These are phyloP conservation scores for Sialis fuliginosa DNA, from an alignment of 2,888 invertebrate genomes.

Conservation along the genomic window DNA sequence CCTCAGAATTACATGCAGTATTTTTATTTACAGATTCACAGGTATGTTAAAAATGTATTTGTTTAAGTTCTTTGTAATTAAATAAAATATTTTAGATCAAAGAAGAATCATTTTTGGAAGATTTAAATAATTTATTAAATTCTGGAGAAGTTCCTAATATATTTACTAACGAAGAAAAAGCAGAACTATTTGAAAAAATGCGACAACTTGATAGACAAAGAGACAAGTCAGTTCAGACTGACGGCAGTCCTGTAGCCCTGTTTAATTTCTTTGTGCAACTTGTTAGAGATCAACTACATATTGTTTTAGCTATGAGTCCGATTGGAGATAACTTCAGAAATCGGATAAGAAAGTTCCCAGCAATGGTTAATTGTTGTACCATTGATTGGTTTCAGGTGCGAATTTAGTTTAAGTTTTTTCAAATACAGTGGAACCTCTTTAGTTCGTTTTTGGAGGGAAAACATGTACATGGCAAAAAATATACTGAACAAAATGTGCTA, in stretches of 20 bases:
- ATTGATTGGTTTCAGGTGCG: conserved; percentile 83
- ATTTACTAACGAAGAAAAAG: conserved; percentile 68
- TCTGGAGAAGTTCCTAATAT: conserved; percentile 89
- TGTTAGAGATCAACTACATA: conserved; percentile 77
- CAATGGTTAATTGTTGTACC: conserved; percentile 87
- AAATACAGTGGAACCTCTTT: conserved; percentile 2
- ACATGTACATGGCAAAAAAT: too few species aligned
- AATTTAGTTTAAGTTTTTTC: conserved; percentile 3
- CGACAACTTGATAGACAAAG: conserved; percentile 72
- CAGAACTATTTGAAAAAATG: conserved; percentile 88
- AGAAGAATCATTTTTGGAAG: conserved; percentile 84
- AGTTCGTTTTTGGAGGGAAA: too few species aligned
- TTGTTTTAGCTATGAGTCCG: conserved; percentile 78
- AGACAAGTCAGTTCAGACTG: conserved; percentile 75
- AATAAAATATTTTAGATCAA: conserved; percentile 43
- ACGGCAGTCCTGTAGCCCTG: conserved; percentile 77
- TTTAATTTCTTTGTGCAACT: conserved; percentile 82
- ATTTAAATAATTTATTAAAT: conserved; percentile 80
- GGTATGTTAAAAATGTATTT: conserved; percentile 24
- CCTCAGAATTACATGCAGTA: conserved; percentile 71
- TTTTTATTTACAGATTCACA: conserved; percentile 86
- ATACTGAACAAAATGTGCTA: too few species aligned
- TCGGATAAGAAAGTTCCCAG: conserved; percentile 76
- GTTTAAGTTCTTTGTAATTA: not conserved
- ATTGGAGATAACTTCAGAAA: conserved; percentile 73